Conservation (phyloP, 1,140 invertebrate species). For the Orchestia grillus region DNA sequence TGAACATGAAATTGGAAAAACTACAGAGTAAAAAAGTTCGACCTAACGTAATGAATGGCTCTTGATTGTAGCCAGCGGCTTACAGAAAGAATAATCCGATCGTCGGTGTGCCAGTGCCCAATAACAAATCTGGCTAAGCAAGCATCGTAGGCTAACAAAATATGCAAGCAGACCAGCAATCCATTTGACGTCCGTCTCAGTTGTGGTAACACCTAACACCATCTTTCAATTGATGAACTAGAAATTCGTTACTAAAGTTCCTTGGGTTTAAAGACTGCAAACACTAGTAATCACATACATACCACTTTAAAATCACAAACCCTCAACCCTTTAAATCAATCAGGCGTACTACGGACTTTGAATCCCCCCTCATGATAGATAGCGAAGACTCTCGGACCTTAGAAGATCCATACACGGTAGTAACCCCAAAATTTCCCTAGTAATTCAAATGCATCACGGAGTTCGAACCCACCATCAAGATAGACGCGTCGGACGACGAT, state of each 20-base stretch:
- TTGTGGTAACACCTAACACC: background rate
- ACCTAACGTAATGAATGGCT: too few relatives aligned
- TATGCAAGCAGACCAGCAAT: too few relatives aligned
- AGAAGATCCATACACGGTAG: background rate
- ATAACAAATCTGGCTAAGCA: too few relatives aligned
- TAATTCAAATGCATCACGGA: background rate
- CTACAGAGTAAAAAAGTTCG: too few relatives aligned
- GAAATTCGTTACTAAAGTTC: background rate
- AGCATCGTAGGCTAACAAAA: background rate
- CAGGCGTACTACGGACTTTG: background rate
- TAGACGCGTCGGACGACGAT: conserved; percentile 56
- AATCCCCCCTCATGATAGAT: too few relatives aligned
- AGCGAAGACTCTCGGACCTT: background rate
- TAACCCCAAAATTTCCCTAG: background rate
- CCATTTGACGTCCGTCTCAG: background rate
- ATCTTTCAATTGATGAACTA: background rate
- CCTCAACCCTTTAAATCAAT: background rate
- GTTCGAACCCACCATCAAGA: conserved; percentile 62
- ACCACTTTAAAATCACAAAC: background rate
- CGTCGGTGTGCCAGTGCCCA: too few relatives aligned
- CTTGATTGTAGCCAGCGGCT: too few relatives aligned
- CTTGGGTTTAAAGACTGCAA: background rate
- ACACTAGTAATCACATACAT: background rate
- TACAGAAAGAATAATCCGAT: too few relatives aligned
- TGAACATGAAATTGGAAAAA: too few relatives aligned